Evolutionary conservation across 2,888 invertebrate genomes (phyloP).

Genomic region (Lutraria lutraria): DNA sequence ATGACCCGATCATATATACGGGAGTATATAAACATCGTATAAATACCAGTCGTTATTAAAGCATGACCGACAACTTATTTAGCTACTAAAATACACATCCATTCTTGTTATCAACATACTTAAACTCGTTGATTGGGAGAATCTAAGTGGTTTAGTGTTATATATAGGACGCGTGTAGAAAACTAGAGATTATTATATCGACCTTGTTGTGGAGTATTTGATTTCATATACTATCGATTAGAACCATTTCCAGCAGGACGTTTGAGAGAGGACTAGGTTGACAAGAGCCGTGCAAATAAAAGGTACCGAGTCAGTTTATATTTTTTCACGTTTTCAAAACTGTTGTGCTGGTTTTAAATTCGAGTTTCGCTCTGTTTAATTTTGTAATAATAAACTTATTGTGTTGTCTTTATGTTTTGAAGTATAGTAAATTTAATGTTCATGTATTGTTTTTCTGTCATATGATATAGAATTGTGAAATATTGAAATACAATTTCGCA

Average conservation of each 20-base stretch:
- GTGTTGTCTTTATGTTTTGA: neutral
- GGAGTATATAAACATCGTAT: neutral
- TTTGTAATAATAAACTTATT: neutral
- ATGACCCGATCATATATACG: neutral
- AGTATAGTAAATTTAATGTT: too few species aligned
- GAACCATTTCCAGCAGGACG: neutral
- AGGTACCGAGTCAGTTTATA: neutral
- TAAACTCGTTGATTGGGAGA: neutral
- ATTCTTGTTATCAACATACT: neutral
- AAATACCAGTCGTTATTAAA: neutral
- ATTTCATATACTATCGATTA: neutral
- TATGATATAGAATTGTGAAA: neutral
- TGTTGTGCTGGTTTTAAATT: neutral
- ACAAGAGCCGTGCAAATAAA: neutral
- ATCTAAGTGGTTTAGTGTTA: neutral
- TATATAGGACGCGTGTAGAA: conserved; percentile 4
- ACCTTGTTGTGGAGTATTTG: conserved; percentile 1
- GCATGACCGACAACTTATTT: neutral
- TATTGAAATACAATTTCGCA: neutral
- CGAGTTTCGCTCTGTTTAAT: neutral
- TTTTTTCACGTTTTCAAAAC: neutral
- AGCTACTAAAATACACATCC: neutral
- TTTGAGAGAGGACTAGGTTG: neutral
- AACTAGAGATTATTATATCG: neutral
- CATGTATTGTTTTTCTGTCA: neutral